Conservation (phyloP, 2,888 invertebrate genomes). For the Andrena haemorrhoa region DNA sequence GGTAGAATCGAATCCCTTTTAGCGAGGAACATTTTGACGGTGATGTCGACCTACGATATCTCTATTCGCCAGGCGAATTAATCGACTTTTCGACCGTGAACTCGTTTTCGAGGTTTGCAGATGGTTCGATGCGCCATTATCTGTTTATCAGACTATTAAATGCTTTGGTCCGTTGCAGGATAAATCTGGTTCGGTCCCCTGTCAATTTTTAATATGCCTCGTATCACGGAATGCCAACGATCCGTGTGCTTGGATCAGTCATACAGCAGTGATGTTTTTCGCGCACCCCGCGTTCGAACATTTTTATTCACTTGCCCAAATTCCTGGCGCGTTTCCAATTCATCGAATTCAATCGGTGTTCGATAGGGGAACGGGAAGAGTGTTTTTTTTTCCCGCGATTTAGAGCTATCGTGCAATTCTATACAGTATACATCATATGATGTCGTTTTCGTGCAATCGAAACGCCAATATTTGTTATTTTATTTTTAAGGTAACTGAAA, state of each 20-base stretch:
- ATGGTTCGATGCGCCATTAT: slow-evolving; percentile 53
- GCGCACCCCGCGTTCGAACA: not conserved
- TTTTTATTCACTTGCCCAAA: slow-evolving; percentile 43
- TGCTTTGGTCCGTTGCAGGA: slow-evolving; percentile 18
- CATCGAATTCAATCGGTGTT: slow-evolving; percentile 36
- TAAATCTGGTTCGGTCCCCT: slow-evolving; percentile 19
- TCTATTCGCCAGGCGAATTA: slow-evolving; percentile 29
- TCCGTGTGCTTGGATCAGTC: not conserved
- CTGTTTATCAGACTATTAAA: slow-evolving; percentile 68
- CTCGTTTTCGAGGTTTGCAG: slow-evolving; percentile 44
- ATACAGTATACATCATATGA: too few relatives aligned
- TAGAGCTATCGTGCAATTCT: slow-evolving; percentile 1
- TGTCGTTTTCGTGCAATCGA: too few relatives aligned
- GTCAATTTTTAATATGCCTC: slow-evolving; percentile 49
- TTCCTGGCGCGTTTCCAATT: slow-evolving; percentile 55
- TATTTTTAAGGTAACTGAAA: too few relatives aligned
- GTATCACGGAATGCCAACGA: slow-evolving; percentile 33
- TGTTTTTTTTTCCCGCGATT: not conserved
- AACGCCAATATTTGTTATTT: too few relatives aligned
- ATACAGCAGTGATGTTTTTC: slow-evolving; percentile 11
- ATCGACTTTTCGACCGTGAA: slow-evolving; percentile 47
- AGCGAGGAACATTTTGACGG: slow-evolving; percentile 7
- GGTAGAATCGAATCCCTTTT: not conserved
- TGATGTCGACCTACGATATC: slow-evolving; percentile 1
- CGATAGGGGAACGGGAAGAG: slow-evolving; percentile 3